phyloP scores from a whole-genome alignment of 92 coral and sea anemone genomes.

The Palythoa grandis region DNA sequence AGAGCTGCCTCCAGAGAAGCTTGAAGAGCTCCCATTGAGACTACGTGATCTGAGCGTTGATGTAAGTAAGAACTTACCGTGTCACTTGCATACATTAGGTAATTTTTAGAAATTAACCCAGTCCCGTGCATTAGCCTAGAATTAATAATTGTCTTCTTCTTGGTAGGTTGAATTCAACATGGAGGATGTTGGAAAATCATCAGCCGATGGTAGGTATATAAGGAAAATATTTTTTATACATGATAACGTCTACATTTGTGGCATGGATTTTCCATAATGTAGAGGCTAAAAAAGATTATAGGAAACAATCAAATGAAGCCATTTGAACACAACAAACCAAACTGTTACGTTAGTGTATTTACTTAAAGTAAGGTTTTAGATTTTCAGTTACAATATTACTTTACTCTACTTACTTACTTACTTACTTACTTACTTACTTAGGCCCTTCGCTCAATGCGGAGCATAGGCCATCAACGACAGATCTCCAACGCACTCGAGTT shows the following conservation, averaged over 20 bases:
- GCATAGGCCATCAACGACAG: no score
- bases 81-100: no score
- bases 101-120: not conserved
- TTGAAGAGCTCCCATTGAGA: not conserved
- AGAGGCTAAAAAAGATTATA: no score
- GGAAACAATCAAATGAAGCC: no score
- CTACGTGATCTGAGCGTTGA: not conserved
- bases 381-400: no score
- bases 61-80: not conserved
- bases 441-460: no score
- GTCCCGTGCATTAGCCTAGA: not conserved
- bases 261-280: not conserved
- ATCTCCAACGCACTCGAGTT: no score
- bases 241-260: not conserved
- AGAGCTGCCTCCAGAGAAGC: constrained; percentile 1
- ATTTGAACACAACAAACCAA: no score
- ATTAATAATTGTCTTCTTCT: not conserved
- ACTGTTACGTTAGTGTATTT: no score
- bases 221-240: not conserved
- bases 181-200: not conserved
- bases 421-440: no score
- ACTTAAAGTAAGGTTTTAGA: no score
- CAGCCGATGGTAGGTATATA: not conserved
- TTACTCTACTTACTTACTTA: no score
- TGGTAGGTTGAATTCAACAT: not conserved